These are phyloP conservation scores for Rhogogaster chlorosoma DNA, from an alignment of 2,888 invertebrate genomes.

Conservation along the genomic window DNA sequence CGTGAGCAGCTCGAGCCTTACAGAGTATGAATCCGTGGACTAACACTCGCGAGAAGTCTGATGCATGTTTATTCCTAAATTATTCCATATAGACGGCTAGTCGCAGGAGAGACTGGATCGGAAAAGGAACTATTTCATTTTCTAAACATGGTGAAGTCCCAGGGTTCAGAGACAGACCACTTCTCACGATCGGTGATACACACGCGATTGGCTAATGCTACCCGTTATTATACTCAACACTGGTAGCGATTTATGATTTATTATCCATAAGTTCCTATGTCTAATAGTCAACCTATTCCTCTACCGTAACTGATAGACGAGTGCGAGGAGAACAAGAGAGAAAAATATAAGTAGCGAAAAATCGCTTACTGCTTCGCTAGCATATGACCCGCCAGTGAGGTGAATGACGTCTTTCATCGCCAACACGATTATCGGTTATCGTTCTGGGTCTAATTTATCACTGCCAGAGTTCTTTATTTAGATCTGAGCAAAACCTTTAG, in stretches of 20 bases:
- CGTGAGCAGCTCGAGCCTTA: not conserved
- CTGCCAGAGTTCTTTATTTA: not conserved
- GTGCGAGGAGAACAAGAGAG: not conserved
- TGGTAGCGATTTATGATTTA: not conserved
- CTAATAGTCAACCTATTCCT: not conserved
- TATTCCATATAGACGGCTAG: not conserved
- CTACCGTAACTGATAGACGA: not conserved
- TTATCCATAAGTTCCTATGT: not conserved
- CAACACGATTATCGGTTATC: not conserved
- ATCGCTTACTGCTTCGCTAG: not conserved
- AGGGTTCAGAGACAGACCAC: not conserved
- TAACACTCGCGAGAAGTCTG: not conserved
- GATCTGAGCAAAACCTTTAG: not conserved
- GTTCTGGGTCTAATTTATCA: not conserved
- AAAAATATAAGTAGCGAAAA: not conserved
- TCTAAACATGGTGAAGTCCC: not conserved
- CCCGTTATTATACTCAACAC: not conserved
- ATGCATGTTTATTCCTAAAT: not conserved
- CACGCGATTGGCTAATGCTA: not conserved
- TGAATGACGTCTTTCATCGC: not conserved
- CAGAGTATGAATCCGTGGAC: not conserved
- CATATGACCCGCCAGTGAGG: not conserved
- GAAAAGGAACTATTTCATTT: not conserved
- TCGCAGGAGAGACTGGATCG: not conserved
- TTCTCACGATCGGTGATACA: not conserved